Evolutionary conservation across 2,888 invertebrate genomes (phyloP), one percentile per base, ranked within the genome.

Genomic region (Slavum lentiscoides): DNA sequence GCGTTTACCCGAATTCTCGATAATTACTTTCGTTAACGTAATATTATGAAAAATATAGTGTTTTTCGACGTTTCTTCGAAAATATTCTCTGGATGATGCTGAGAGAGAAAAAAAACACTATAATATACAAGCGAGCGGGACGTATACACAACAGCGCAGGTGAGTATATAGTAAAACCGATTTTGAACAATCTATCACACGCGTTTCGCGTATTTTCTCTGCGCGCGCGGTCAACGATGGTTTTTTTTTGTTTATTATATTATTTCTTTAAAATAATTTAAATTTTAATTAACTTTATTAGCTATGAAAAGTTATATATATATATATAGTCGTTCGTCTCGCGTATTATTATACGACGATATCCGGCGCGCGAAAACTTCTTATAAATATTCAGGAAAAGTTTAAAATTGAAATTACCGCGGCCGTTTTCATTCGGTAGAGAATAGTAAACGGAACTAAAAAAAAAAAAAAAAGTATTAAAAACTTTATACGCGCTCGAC

Each of bases 221-320:
- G 5, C 13, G 5, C 55, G 17, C 19, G 19, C 19, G 55, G 19
- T 6, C 11, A 23, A 53, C 19, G 53, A 53, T 9, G 30, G 2
- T 11, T 49, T 55, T 55, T 43, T 43, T 43, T 43, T 43, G 3
- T 43, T 11, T 19, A 19, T 30, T 49, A 4, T 9, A 55, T 55
- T 6, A 49, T 30, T 62, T 74, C 15, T 39, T 19, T 13, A 55
- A 55, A 74, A 74, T 74, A 66, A 66, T 74, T 66, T 74, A 55
- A 66, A 74, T 74, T 19, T 74, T 66, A 66, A 74, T 74, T 21
- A 21, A 66, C 21, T 55, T 74, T 21, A 74, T 74, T 55, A 55
- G 74, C 21, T 55, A 30, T 17, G 64, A 39, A 74, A 74, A 74
- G 64, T 74, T 64, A 55, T n/a, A n/a, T n/a, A 30, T 30, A 4